Conservation (phyloP, 2,888 invertebrate species). For the Automeris io region DNA sequence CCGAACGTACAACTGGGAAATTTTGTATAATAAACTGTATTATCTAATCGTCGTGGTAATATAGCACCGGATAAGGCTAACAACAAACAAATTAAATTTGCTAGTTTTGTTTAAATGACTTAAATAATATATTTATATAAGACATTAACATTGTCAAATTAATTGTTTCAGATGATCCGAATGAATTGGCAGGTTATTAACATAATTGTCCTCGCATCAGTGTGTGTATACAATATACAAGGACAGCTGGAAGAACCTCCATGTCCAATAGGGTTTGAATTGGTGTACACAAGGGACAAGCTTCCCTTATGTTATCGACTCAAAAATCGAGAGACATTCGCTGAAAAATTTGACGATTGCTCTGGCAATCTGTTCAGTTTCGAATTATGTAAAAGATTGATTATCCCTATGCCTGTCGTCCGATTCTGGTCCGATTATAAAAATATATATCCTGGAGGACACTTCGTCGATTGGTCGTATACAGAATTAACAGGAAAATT, state of each 20-base stretch:
- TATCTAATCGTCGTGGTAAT: constrained; percentile 25
- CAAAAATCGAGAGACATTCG: constrained; percentile 54
- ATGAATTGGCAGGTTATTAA: constrained; percentile 23
- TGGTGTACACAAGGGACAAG: constrained; percentile 30
- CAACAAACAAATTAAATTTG: no score
- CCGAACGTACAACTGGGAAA: background rate
- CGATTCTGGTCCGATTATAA: constrained; percentile 65
- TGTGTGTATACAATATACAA: constrained; percentile 24
- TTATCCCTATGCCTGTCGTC: constrained; percentile 33
- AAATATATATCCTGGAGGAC: constrained; percentile 56
- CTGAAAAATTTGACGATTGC: constrained; percentile 53
- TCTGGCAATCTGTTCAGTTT: constrained; percentile 51
- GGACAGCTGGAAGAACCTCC: constrained; percentile 16
- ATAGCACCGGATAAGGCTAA: constrained; percentile 18
- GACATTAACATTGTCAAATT: no score
- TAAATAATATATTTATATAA: no score
- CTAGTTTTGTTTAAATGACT: no score
- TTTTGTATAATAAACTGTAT: background rate
- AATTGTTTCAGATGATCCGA: constrained; percentile 45
- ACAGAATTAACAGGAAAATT: constrained; percentile 40
- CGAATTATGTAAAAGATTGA: constrained; percentile 38
- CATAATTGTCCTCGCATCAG: constrained; percentile 27
- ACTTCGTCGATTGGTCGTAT: constrained; percentile 56
- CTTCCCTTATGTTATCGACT: constrained; percentile 48
- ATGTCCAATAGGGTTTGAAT: constrained; percentile 58